Percentiles rank a stretch among this genome's conserved stretches.
These are phyloP conservation scores for Drymonia ruficornis DNA, from an alignment of 2,888 invertebrate genomes.

Conservation along the genomic window DNA sequence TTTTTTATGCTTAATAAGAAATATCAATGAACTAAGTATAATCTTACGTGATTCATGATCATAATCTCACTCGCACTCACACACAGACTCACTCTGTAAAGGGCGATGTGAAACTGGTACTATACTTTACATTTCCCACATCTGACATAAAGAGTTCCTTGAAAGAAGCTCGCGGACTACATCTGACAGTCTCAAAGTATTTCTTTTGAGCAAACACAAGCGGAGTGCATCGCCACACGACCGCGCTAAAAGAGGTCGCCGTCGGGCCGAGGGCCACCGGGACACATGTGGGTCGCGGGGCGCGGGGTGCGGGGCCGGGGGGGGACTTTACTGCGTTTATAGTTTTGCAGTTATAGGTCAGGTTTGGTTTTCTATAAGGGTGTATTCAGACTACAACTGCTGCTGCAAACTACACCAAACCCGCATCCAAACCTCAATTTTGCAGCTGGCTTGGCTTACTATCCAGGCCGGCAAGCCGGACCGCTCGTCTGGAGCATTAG, in stretches of 20 bases:
- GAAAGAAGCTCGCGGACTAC: neutral
- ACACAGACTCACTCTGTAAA: too few species aligned
- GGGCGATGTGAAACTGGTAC: too few species aligned
- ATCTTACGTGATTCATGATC: too few species aligned
- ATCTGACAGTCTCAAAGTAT: slow-evolving; percentile 4
- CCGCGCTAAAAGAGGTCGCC: neutral
- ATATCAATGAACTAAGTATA: too few species aligned
- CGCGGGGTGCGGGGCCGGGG: neutral
- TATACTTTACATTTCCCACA: neutral
- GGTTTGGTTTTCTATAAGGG: neutral
- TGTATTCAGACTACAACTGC: too few species aligned
- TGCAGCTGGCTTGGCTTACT: too few species aligned
- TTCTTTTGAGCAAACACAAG: slow-evolving; percentile 2
- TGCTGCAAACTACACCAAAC: too few species aligned
- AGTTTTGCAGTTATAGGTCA: neutral
- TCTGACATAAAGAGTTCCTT: neutral
- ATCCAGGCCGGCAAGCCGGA: too few species aligned
- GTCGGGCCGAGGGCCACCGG: neutral
- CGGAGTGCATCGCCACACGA: neutral
- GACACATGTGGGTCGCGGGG: neutral
- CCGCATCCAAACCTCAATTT: too few species aligned
- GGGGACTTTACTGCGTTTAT: neutral
- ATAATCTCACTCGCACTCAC: too few species aligned
- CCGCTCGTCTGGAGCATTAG: too few species aligned
- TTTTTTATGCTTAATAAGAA: too few species aligned